Conservation (phyloP, 2,797 vertebrate genomes). For the Percopsis omiscomaycus region DNA sequence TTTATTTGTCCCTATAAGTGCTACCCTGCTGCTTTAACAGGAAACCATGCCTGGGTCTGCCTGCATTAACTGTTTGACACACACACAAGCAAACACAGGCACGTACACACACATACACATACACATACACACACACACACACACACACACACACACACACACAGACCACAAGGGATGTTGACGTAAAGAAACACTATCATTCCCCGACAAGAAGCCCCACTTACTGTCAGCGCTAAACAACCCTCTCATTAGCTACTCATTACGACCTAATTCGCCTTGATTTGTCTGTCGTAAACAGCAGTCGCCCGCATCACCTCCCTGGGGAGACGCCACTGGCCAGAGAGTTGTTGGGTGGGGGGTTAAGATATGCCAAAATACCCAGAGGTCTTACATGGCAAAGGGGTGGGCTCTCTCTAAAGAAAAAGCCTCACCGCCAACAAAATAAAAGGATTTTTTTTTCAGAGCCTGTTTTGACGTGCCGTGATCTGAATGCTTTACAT, state of each 20-base stretch:
- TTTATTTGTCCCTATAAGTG: conserved; percentile 18
- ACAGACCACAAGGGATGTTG: conserved; percentile 18
- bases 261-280: conserved; percentile 54
- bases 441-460: too few relatives aligned
- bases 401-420: too few relatives aligned
- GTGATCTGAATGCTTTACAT: too few relatives aligned
- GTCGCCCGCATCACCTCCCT: conserved; percentile 21
- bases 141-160: conserved; percentile 18
- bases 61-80: conserved; percentile 23
- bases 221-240: conserved; percentile 55
- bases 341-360: neutral
- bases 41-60: conserved; percentile 31
- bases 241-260: conserved; percentile 58
- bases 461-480: too few relatives aligned
- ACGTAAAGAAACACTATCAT: conserved; percentile 42
- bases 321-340: conserved; percentile 7
- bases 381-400: too few relatives aligned
- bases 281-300: conserved; percentile 38
- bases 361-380: neutral
- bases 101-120: conserved; percentile 10
- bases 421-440: too few relatives aligned
- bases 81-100: conserved; percentile 11
- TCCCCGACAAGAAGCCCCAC: conserved; percentile 42
- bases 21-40: conserved; percentile 34
- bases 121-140: conserved; percentile 30